Evolutionary conservation across 2,888 invertebrate genomes (phyloP).

Genomic region (Tenthredo amoena): DNA sequence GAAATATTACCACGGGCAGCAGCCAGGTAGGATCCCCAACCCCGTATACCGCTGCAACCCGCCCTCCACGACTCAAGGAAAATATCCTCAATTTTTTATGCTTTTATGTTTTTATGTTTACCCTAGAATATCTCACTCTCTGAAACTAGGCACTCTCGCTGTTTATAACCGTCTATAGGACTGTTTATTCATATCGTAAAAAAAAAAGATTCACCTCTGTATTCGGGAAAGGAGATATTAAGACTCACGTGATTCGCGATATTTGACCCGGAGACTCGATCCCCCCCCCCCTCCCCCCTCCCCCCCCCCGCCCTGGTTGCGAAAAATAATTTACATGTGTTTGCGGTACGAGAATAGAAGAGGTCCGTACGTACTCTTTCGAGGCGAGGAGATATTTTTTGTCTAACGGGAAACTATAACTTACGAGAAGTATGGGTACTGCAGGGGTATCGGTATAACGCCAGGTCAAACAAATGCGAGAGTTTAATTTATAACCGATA

Average conservation of each 20-base stretch:
- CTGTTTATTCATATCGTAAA: no score
- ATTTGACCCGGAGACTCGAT: not conserved
- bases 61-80: slow-evolving; percentile 52
- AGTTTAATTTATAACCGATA: slow-evolving; percentile 53
- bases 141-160: not conserved
- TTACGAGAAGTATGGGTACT: slow-evolving; percentile 5
- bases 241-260: slow-evolving; percentile 20
- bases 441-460: not conserved
- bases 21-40: slow-evolving; percentile 51
- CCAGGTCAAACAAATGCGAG: slow-evolving; percentile 53
- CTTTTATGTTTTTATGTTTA: slow-evolving; percentile 42
- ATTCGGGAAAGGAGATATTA: slow-evolving; percentile 29
- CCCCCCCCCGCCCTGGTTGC: not conserved
- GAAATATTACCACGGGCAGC: slow-evolving; percentile 72
- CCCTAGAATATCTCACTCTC: slow-evolving; percentile 14
- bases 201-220: no score
- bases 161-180: not conserved
- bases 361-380: not conserved
- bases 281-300: no score
- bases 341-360: slow-evolving; percentile 26
- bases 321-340: not conserved
- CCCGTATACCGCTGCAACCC: slow-evolving; percentile 18
- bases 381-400: not conserved
- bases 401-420: slow-evolving; percentile 47
- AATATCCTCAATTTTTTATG: slow-evolving; percentile 47